Evolutionary conservation across 2,888 invertebrate species (phyloP), one percentile per base, ranked within the genome.

Genomic region (Drosophila atripex): DNA sequence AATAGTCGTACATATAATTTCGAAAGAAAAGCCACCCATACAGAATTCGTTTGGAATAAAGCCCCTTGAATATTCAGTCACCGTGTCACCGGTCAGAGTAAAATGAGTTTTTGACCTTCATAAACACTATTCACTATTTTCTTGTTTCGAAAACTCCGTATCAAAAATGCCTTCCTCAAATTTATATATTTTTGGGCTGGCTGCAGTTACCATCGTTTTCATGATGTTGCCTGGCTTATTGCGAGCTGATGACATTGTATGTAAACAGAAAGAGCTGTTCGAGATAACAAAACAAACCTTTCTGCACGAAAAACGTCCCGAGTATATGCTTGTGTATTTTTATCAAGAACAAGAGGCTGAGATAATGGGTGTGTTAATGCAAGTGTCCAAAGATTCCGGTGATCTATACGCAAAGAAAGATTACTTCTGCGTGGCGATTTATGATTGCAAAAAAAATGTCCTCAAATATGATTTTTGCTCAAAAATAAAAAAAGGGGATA

Each of bases 121-220:
- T 7, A 14, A n/a, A 35, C 5, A 16, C 6, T 3, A 14, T 54
- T 11, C 0, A 18, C 18, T 18, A 28, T 28, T 30, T 11, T 9
- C 6, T 16, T 9, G 12, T 41, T 41, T 41, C 18, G 39, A 41
- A 16, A 11, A 18, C 39, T 7, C 39, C 14, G 8, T 41, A 16
- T 18, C 39, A 18, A 41, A 41, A 41, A 41, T 41, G 39, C 39
- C 39, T 18, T 18, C 9, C 16, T 16, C 39, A 41, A 41, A 41
- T 41, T 18, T 8, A 18, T 18, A 18, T 41, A n/a, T 18, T 41
- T 18, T 41, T 41, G 39, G 18, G 9, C 14, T 8, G 8, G 16
- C 9, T 41, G 16, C 18, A 8, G 16, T 41, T 16, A 8, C 14
- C 6, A 18, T 39, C 2, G 39, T 4, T 8, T 1, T 41, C 39